Conservation (phyloP, 2,797 vertebrate species). For the Phrynocephalus vlangalii region DNA sequence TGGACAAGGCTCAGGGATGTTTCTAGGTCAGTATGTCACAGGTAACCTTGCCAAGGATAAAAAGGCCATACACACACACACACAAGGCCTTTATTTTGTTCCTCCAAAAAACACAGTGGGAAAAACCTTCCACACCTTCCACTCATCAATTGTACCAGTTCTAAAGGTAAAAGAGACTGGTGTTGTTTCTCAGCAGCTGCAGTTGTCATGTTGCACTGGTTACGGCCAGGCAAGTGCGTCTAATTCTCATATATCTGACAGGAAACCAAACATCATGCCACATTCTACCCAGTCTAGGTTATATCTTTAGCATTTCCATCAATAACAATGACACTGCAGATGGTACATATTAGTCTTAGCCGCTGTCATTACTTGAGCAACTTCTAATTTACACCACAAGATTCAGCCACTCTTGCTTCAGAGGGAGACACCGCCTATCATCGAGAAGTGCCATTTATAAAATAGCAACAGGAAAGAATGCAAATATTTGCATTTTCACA, state of each 20-base stretch:
- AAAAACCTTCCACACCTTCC: no score
- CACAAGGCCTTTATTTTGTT: not conserved
- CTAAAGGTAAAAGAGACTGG: no score
- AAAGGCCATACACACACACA: not conserved
- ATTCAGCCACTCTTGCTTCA: not conserved
- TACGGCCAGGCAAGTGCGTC: not conserved
- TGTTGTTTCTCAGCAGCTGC: not conserved
- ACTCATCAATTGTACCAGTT: not conserved
- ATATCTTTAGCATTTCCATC: constrained; percentile 13
- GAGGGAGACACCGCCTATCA: not conserved
- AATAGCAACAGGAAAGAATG: constrained; percentile 11
- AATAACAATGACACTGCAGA: constrained; percentile 31
- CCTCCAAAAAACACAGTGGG: not conserved
- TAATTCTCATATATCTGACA: not conserved
- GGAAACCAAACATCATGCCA: not conserved
- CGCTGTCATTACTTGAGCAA: not conserved
- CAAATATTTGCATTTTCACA: constrained; percentile 22
- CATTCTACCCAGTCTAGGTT: not conserved
- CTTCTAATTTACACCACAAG: not conserved
- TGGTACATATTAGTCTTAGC: not conserved
- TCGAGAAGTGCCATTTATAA: constrained; percentile 3
- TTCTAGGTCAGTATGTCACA: not conserved
- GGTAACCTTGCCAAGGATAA: not conserved
- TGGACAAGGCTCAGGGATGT: not conserved
- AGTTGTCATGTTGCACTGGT: not conserved